A percentile compares a stretch with the other conserved stretches of the same genome.
Conservation (phyloP, 1,140 invertebrate genomes). For the Aethina tumida region DNA sequence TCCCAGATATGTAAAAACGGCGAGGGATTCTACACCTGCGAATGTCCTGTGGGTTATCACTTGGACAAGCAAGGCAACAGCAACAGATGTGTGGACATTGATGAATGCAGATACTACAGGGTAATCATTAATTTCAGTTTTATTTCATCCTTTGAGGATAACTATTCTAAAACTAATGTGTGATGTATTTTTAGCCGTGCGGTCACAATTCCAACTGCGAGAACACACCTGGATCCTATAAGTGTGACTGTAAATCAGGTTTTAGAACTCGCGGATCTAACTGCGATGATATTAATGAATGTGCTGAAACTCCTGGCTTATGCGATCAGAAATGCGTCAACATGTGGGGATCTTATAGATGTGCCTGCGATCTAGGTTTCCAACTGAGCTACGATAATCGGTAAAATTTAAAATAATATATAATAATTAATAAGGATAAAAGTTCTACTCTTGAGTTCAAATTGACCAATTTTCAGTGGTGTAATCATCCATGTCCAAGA, state of each 20-base stretch:
- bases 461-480: too few relatives aligned
- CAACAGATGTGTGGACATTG: slow-evolving; percentile 71
- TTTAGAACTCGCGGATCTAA: slow-evolving; percentile 48
- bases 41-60: slow-evolving; percentile 57
- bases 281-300: slow-evolving; percentile 61
- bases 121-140: slow-evolving; percentile 15
- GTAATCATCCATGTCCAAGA: too few relatives aligned
- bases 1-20: slow-evolving; percentile 68
- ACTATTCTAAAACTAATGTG: slow-evolving; percentile 2
- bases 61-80: slow-evolving; percentile 9
- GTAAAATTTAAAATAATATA: too few relatives aligned
- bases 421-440: too few relatives aligned
- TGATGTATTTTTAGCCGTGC: slow-evolving; percentile 38
- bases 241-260: slow-evolving; percentile 67
- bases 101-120: slow-evolving; percentile 60
- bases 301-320: slow-evolving; percentile 44
- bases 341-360: slow-evolving; percentile 71
- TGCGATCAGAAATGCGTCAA: slow-evolving; percentile 83
- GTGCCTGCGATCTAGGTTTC: slow-evolving; percentile 65
- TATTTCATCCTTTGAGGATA: slow-evolving; percentile 1
- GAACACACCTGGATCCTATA: slow-evolving; percentile 73
- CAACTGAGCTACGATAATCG: slow-evolving; percentile 60
- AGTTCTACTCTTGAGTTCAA: too few relatives aligned
- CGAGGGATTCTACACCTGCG: slow-evolving; percentile 62
- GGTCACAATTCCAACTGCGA: slow-evolving; percentile 54